Conservation (phyloP, 2,113 vertebrate genomes). For the Plectropomus leopardus region DNA sequence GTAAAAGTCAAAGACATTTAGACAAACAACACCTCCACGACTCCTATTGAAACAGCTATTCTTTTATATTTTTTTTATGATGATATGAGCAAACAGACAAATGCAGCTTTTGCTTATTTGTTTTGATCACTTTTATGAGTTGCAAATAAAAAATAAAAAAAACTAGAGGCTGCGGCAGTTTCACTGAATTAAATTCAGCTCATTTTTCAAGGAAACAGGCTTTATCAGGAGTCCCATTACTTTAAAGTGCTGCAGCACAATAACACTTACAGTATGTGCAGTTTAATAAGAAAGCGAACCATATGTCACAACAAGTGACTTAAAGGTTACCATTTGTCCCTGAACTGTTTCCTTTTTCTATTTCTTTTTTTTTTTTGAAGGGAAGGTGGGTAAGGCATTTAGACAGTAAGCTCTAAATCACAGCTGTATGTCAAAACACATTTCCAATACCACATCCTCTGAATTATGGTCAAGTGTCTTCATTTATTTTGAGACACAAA, state of each 20-base stretch:
- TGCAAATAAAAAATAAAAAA: not conserved
- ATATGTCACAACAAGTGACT: conserved; percentile 10
- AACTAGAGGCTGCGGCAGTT: not conserved
- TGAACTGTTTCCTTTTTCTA: not conserved
- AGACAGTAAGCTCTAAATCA: not conserved
- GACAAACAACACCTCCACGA: not conserved
- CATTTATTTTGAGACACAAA: not conserved
- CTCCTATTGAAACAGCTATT: not conserved
- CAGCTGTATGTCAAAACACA: conserved; percentile 7
- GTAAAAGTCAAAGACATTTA: not conserved
- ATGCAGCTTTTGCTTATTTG: not conserved
- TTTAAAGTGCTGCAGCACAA: not conserved
- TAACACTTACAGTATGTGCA: not conserved
- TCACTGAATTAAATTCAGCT: conserved; percentile 9
- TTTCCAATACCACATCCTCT: not conserved
- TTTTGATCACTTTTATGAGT: not conserved
- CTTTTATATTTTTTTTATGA: not conserved
- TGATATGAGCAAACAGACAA: not conserved
- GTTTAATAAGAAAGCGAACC: conserved; percentile 1
- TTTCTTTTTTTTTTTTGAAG: not conserved
- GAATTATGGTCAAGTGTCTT: not conserved
- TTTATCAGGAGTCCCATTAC: not conserved
- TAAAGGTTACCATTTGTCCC: conserved; percentile 18
- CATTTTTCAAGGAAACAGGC: conserved; percentile 2
- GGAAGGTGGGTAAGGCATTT: conserved; percentile 1